These are phyloP conservation scores for Ectemnius lituratus DNA, from an alignment of 2,888 invertebrate species.

Conservation along the genomic window DNA sequence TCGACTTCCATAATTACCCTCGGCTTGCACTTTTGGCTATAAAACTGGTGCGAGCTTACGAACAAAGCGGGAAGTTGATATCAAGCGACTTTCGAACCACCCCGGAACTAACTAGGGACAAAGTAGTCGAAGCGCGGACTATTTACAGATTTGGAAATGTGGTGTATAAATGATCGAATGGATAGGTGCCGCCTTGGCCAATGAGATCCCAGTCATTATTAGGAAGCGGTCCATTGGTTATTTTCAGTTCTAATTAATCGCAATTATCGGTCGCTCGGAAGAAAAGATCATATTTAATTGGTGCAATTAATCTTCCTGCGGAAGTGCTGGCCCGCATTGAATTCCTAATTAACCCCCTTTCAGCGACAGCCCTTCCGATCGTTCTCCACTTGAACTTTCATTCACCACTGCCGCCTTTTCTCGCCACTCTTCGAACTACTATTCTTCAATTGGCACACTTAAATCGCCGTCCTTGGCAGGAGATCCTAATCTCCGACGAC, in stretches of 20 bases:
- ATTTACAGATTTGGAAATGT: neutral
- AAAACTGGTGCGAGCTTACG: slow-evolving; percentile 16
- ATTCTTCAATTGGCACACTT: slow-evolving; percentile 8
- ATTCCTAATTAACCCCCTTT: slow-evolving; percentile 54
- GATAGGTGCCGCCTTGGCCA: neutral
- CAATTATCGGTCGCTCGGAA: neutral
- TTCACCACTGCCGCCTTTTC: slow-evolving; percentile 16
- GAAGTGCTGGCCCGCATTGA: slow-evolving; percentile 46
- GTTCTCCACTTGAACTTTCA: slow-evolving; percentile 48
- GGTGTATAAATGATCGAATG: neutral
- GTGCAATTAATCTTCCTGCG: slow-evolving; percentile 55
- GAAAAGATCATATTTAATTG: slow-evolving; percentile 53
- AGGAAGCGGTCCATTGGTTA: neutral
- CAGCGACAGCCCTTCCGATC: slow-evolving; percentile 24
- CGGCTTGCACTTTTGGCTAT: slow-evolving; percentile 14
- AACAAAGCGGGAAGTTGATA: slow-evolving; percentile 24
- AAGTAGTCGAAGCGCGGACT: neutral
- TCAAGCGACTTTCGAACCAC: slow-evolving; percentile 10
- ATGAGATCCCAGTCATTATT: neutral
- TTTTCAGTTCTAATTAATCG: neutral
- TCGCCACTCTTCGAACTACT: slow-evolving; percentile 7
- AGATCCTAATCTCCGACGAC: slow-evolving; percentile 56
- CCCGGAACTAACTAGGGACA: neutral
- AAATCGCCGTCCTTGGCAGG: slow-evolving; percentile 42
- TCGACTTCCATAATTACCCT: slow-evolving; percentile 45